These are phyloP conservation scores for Archegozetes longisetosus DNA, from an alignment of 1,140 invertebrate species.

Conservation along the genomic window DNA sequence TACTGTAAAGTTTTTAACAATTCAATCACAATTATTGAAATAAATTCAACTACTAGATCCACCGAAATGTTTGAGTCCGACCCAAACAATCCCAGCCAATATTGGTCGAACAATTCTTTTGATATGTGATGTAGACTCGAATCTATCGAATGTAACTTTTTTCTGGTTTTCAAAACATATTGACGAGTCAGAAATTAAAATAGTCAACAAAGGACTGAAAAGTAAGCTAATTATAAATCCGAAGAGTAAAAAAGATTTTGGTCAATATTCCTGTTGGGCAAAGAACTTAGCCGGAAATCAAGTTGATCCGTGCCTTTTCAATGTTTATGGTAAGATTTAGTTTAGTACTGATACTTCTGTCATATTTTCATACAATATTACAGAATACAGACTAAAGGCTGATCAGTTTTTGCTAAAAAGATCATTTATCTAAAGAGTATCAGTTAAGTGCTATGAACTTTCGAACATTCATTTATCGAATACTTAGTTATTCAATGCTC, in stretches of 20 bases:
- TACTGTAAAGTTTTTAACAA: too few species aligned
- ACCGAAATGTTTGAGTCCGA: conserved; percentile 6
- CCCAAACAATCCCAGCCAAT: conserved; percentile 12
- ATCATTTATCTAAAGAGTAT: not conserved
- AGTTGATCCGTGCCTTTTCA: conserved; percentile 5
- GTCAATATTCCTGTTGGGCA: conserved; percentile 11
- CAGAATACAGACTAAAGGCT: not conserved
- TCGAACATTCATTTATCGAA: not conserved
- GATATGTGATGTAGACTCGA: conserved; percentile 7
- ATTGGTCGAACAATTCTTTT: not conserved
- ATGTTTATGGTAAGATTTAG: conserved; percentile 7
- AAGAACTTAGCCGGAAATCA: conserved; percentile 3
- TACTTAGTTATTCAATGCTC: not conserved
- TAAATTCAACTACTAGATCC: not conserved
- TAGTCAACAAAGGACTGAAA: not conserved
- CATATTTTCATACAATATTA: not conserved
- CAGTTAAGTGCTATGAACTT: not conserved
- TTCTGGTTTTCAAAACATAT: conserved; percentile 10
- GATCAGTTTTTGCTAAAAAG: not conserved
- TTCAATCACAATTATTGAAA: not conserved
- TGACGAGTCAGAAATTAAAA: not conserved
- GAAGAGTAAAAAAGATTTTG: conserved; percentile 3
- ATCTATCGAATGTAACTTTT: conserved; percentile 10
- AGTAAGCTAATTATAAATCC: not conserved
- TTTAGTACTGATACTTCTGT: not conserved